These are phyloP conservation scores for Oligia strigilis DNA, from an alignment of 2,888 invertebrate genomes.

Conservation along the genomic window DNA sequence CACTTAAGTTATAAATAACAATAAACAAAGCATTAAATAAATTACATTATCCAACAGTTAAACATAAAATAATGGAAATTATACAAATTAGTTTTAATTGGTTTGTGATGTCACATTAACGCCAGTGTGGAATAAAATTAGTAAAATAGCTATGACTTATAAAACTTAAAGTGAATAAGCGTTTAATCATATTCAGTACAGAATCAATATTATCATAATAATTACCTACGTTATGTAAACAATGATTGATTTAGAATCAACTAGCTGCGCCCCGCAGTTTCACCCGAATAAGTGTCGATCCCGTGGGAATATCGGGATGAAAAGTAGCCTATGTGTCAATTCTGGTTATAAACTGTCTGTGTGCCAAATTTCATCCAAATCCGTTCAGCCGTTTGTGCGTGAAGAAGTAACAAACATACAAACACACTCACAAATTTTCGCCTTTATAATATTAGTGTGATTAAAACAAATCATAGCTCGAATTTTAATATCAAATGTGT, in stretches of 20 bases:
- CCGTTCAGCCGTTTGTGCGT: too few relatives aligned
- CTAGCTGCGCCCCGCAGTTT: too few relatives aligned
- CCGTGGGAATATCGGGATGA: too few relatives aligned
- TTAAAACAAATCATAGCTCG: constrained; percentile 25
- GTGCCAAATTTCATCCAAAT: too few relatives aligned
- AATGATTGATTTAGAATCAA: constrained; percentile 43
- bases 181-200: constrained; percentile 31
- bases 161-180: constrained; percentile 36
- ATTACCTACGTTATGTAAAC: constrained; percentile 35
- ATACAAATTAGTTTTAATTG: constrained; percentile 47
- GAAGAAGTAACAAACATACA: too few relatives aligned
- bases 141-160: constrained; percentile 45
- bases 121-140: constrained; percentile 35
- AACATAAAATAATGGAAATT: constrained; percentile 44
- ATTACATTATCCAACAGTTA: constrained; percentile 19
- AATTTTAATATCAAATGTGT: constrained; percentile 9
- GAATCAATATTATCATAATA: constrained; percentile 36
- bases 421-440: too few relatives aligned
- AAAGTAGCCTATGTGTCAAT: too few relatives aligned
- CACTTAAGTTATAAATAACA: constrained; percentile 23
- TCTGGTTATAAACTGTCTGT: too few relatives aligned
- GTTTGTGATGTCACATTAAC: constrained; percentile 41
- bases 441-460: too few relatives aligned
- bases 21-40: constrained; percentile 15
- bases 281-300: too few relatives aligned